Evolutionary conservation across 1,140 invertebrate species (phyloP).

Genomic region (Drosophila burlai): DNA sequence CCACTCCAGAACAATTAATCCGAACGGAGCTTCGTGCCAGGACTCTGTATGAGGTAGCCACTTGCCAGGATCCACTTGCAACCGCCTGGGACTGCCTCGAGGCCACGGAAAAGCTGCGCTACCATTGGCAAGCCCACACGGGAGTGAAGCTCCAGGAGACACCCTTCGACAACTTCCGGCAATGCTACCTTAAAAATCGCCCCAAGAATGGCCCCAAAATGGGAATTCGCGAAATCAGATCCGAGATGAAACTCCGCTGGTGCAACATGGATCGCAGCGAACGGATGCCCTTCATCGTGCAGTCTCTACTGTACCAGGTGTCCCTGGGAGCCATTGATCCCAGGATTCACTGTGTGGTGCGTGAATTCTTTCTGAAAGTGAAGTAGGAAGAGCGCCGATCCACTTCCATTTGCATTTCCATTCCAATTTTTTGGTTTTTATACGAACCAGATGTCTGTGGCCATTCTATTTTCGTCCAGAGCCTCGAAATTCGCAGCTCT

Average conservation of each 20-base stretch:
- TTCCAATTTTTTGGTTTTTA: constrained; percentile 39
- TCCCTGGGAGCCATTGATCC: constrained; percentile 46
- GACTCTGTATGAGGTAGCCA: constrained; percentile 10
- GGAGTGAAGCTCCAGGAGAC: constrained; percentile 28
- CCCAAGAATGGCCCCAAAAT: not conserved
- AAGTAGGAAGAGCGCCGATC: constrained; percentile 28
- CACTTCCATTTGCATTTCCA: constrained; percentile 49
- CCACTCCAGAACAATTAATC: not conserved
- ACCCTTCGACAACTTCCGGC: constrained; percentile 59
- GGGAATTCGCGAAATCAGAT: not conserved
- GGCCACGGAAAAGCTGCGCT: constrained; percentile 40
- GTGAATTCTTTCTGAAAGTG: constrained; percentile 37
- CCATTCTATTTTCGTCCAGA: constrained; percentile 64
- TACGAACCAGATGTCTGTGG: constrained; percentile 67
- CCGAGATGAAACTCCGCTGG: constrained; percentile 15
- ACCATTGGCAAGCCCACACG: constrained; percentile 52
- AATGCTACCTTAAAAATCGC: constrained; percentile 11
- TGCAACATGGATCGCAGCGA: constrained; percentile 8
- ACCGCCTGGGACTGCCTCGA: constrained; percentile 21
- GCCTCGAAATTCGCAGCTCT: constrained; percentile 49
- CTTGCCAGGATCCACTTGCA: too few relatives aligned
- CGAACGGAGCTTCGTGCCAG: constrained; percentile 10
- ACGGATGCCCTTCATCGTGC: constrained; percentile 60
- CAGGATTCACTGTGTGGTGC: constrained; percentile 53
- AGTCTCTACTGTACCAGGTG: constrained; percentile 61